phyloP scores from a whole-genome alignment of 2,888 invertebrate species.

The Philopedon plagiatum region DNA sequence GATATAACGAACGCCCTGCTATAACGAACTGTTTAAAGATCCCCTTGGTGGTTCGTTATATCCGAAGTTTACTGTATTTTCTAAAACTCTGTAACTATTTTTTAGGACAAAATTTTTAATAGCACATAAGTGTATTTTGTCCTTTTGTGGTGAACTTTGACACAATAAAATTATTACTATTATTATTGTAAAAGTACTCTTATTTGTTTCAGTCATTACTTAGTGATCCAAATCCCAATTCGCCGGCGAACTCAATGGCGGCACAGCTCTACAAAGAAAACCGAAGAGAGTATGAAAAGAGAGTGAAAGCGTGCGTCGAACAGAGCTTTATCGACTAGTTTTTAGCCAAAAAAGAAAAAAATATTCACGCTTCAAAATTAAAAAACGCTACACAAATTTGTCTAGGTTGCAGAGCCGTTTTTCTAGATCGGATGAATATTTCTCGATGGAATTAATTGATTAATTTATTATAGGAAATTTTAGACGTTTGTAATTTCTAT shows the following conservation, averaged over 20 bases:
- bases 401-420: constrained; percentile 36
- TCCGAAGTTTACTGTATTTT: too few species aligned
- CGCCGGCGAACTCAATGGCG: constrained; percentile 99
- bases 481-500: constrained; percentile 39
- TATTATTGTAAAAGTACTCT: background rate
- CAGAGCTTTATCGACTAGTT: constrained; percentile 97
- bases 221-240: constrained; percentile 99
- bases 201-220: constrained; percentile 90
- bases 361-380: constrained; percentile 40
- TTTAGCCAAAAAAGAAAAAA: constrained; percentile 44
- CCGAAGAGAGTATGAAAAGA: constrained; percentile 98
- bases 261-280: constrained; percentile 99
- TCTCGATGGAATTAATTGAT: constrained; percentile 15
- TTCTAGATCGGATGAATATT: constrained; percentile 31
- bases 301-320: constrained; percentile 99
- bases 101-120: too few species aligned
- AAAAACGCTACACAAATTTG: constrained; percentile 37
- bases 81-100: too few species aligned
- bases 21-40: too few species aligned
- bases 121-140: too few species aligned
- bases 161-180: too few species aligned
- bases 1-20: too few species aligned
- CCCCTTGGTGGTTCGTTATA: too few species aligned
- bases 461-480: constrained; percentile 34
- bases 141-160: too few species aligned